Conservation (phyloP, 2,888 invertebrate genomes). For the Plagiodera versicolora region DNA sequence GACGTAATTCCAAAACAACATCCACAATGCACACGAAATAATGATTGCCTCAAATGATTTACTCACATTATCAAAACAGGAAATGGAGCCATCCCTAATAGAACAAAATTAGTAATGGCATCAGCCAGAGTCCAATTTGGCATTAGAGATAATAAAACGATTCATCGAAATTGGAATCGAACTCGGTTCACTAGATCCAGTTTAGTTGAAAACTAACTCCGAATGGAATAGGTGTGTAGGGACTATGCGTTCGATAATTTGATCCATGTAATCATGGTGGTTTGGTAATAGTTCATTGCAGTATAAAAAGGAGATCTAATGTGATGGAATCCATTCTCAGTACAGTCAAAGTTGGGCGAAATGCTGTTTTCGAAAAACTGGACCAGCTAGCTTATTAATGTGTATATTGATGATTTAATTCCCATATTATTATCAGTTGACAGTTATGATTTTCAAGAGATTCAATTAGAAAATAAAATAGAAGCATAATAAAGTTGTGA, state of each 20-base stretch:
- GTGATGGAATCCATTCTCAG: no score
- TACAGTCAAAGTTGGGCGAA: no score
- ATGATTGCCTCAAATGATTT: constrained; percentile 7
- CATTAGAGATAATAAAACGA: constrained; percentile 26
- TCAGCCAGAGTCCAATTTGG: constrained; percentile 17
- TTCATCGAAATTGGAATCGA: constrained; percentile 18
- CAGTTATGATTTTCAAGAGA: no score
- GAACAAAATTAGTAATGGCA: constrained; percentile 12
- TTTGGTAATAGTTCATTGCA: constrained; percentile 22
- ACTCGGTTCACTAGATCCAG: constrained; percentile 20
- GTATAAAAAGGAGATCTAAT: not conserved
- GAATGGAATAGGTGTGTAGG: constrained; percentile 14
- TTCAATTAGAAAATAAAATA: no score
- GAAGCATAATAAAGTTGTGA: no score
- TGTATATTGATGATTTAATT: no score
- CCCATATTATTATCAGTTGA: no score
- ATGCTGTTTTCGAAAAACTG: no score
- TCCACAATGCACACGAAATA: not conserved
- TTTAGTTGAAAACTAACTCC: constrained; percentile 23
- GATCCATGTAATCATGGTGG: constrained; percentile 23
- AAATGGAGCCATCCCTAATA: constrained; percentile 3
- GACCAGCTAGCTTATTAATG: no score
- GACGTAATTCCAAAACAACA: not conserved
- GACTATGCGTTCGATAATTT: constrained; percentile 23
- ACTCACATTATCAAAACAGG: not conserved